phyloP scores from a whole-genome alignment of 2,797 vertebrate genomes.

The Phataginus tetradactyla region DNA sequence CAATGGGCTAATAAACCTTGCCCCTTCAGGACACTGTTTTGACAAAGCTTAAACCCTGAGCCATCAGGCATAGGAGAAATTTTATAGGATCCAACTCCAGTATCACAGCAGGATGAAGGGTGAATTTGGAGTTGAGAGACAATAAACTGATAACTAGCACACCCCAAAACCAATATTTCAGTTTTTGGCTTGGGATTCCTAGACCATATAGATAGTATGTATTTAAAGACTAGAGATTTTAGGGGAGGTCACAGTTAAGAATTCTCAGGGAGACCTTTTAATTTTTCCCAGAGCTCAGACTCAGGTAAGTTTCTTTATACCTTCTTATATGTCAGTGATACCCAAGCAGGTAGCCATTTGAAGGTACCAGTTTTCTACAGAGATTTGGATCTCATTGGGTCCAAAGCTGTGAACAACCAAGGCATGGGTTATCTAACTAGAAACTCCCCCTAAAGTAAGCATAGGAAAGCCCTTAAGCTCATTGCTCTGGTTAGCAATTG shows the following conservation, averaged over 20 bases:
- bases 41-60: neutral
- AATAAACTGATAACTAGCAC: neutral
- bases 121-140: neutral
- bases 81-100: neutral
- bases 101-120: neutral
- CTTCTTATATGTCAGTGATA: neutral
- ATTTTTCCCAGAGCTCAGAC: neutral
- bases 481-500: neutral
- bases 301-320: neutral
- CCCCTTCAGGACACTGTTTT: neutral
- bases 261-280: neutral
- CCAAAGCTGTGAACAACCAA: neutral
- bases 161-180: neutral
- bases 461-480: neutral
- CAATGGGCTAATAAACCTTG: neutral
- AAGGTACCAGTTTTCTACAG: neutral
- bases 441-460: neutral
- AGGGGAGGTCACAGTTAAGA: neutral
- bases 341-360: neutral
- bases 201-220: neutral
- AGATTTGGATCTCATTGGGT: neutral
- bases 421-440: neutral
- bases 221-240: slow-evolving; percentile 27
- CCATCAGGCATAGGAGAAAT: neutral
- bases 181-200: slow-evolving; percentile 12